phyloP scores from a whole-genome alignment of 2,797 vertebrate species.

The Anabas testudineus region DNA sequence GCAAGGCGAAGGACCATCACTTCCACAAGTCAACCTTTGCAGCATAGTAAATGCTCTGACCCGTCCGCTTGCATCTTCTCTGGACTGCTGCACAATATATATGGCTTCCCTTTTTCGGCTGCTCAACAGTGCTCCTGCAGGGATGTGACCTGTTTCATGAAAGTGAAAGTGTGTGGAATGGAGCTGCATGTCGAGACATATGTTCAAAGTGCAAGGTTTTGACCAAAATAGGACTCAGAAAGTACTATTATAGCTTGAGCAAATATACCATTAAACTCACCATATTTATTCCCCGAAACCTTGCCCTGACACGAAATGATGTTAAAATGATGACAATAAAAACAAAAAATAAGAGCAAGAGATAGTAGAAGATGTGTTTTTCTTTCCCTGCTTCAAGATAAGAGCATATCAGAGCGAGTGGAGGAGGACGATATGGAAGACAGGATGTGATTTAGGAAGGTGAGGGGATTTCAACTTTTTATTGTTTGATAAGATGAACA shows the following conservation, averaged over 20 bases:
- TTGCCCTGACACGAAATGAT: background rate
- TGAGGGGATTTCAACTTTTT: conserved; percentile 6
- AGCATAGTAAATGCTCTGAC: conserved; percentile 16
- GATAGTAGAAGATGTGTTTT: conserved; percentile 24
- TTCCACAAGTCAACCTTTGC: conserved; percentile 11
- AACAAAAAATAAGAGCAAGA: background rate
- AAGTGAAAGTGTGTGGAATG: background rate
- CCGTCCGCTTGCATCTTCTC: conserved; percentile 26
- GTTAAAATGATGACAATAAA: conserved; percentile 23
- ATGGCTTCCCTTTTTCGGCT: conserved; percentile 19
- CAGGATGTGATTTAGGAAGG: conserved; percentile 35
- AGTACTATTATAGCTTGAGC: background rate
- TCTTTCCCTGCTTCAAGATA: conserved; percentile 39
- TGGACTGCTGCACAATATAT: conserved; percentile 30
- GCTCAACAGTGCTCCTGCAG: conserved; percentile 35
- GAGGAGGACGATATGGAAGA: conserved; percentile 27
- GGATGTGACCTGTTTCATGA: conserved; percentile 56
- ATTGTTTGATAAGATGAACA: conserved; percentile 11
- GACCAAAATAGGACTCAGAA: background rate
- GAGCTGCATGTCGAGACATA: conserved; percentile 37
- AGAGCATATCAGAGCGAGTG: conserved; percentile 7
- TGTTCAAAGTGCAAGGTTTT: conserved; percentile 3
- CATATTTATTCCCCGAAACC: background rate
- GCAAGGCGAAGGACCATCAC: background rate
- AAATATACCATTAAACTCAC: background rate